Percentiles rank a stretch among this genome's conserved stretches.
phyloP scores from a whole-genome alignment of 2,888 invertebrate species.

The Caenorhabditis japonica region DNA sequence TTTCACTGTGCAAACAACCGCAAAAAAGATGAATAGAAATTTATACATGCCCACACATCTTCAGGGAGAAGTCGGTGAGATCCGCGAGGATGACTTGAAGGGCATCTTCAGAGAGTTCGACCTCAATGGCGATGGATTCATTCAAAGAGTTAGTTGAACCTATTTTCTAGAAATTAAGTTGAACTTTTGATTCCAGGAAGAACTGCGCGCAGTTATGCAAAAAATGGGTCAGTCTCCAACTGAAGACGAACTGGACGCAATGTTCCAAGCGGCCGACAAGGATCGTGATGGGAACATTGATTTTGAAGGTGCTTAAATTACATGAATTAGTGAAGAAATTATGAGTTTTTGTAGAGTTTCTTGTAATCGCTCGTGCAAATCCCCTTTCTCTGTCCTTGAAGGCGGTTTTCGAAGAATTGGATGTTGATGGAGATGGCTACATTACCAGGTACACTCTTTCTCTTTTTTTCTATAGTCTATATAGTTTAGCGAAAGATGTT shows the following conservation, averaged over 20 bases:
- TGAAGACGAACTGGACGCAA: conserved; percentile 75
- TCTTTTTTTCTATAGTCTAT: neutral
- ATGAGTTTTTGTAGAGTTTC: conserved; percentile 65
- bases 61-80: conserved; percentile 70
- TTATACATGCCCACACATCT: too few relatives aligned
- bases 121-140: conserved; percentile 76
- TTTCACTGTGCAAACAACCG: conserved; percentile 31
- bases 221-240: conserved; percentile 77
- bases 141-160: conserved; percentile 63
- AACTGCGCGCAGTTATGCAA: conserved; percentile 75
- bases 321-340: neutral
- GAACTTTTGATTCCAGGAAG: conserved; percentile 61
- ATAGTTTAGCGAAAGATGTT: too few relatives aligned
- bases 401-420: conserved; percentile 76
- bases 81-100: conserved; percentile 74
- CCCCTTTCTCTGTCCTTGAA: conserved; percentile 75
- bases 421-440: conserved; percentile 77
- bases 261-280: conserved; percentile 76
- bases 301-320: conserved; percentile 46
- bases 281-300: conserved; percentile 76
- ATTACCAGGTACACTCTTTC: conserved; percentile 66
- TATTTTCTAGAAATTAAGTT: neutral
- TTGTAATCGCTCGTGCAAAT: conserved; percentile 75
- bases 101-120: conserved; percentile 76
- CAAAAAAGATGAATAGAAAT: conserved; percentile 32